These are phyloP conservation scores for Archivesica marissinica DNA, from an alignment of 1,140 invertebrate species.

Conservation along the genomic window DNA sequence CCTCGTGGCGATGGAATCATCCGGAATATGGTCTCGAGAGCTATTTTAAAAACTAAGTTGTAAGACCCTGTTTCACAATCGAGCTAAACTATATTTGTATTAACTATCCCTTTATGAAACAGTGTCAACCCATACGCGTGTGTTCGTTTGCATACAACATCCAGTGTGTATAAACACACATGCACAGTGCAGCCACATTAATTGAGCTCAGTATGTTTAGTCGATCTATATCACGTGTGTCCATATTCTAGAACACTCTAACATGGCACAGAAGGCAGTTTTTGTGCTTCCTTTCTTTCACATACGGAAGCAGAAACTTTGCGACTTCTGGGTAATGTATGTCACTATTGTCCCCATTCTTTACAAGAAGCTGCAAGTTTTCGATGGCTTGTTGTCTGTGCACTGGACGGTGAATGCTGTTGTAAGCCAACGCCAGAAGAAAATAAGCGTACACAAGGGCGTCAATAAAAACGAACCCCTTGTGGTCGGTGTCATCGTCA, in stretches of 20 bases:
- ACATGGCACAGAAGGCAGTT: slow-evolving; percentile 59
- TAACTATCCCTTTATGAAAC: too few species aligned
- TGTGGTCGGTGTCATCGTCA: slow-evolving; percentile 55
- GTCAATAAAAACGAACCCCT: slow-evolving; percentile 59
- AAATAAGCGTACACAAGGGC: slow-evolving; percentile 53
- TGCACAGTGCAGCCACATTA: too few species aligned
- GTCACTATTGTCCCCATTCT: slow-evolving; percentile 32
- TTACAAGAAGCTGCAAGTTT: slow-evolving; percentile 52
- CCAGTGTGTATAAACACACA: too few species aligned
- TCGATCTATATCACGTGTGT: background rate
- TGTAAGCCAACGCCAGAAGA: slow-evolving; percentile 51
- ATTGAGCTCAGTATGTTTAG: too few species aligned
- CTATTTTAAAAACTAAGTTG: too few species aligned
- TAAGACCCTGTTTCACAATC: too few species aligned
- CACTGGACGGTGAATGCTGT: slow-evolving; percentile 50
- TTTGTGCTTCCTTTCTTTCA: slow-evolving; percentile 59
- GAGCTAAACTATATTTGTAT: too few species aligned
- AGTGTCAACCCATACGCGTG: too few species aligned
- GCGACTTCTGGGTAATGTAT: slow-evolving; percentile 54
- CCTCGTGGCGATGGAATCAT: too few species aligned
- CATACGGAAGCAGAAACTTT: slow-evolving; percentile 50
- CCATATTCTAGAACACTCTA: slow-evolving; percentile 25
- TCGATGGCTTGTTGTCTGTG: slow-evolving; percentile 57
- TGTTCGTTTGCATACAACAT: too few species aligned
- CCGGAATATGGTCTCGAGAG: too few species aligned